Conservation (phyloP, 2,113 vertebrate species). For the Ardeotis arabs region DNA sequence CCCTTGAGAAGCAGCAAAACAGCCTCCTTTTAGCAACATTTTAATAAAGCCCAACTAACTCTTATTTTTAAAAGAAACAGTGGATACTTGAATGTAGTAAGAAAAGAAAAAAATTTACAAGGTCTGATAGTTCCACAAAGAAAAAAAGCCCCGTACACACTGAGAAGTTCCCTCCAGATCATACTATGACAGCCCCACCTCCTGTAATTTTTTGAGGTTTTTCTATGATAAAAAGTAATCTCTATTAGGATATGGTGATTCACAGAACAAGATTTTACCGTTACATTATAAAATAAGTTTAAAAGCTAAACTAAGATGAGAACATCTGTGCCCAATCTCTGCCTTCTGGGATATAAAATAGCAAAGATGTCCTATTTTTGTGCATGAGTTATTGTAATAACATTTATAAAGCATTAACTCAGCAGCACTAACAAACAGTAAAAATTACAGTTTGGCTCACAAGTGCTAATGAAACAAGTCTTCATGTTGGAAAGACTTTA, state of each 20-base stretch:
- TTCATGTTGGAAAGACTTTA: background rate
- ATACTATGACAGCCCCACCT: background rate
- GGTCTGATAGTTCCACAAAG: background rate
- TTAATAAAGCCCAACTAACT: background rate
- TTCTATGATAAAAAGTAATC: background rate
- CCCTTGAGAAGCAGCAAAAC: background rate
- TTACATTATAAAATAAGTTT: background rate
- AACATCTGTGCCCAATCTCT: slow-evolving; percentile 14
- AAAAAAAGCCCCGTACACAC: background rate
- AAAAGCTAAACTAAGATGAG: slow-evolving; percentile 15
- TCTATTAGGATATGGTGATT: background rate
- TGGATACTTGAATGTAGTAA: background rate
- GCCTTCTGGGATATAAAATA: background rate
- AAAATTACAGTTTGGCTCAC: background rate
- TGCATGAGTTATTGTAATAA: background rate
- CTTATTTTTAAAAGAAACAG: background rate
- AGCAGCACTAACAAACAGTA: background rate
- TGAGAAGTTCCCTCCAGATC: background rate
- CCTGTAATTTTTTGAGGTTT: background rate
- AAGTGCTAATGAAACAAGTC: background rate
- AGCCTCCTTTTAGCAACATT: background rate
- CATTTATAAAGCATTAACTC: background rate
- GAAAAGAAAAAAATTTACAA: background rate
- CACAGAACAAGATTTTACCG: slow-evolving; percentile 2
- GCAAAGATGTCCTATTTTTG: slow-evolving; percentile 15